phyloP scores from a whole-genome alignment of 2,888 invertebrate species.

The Bellardia pandia region DNA sequence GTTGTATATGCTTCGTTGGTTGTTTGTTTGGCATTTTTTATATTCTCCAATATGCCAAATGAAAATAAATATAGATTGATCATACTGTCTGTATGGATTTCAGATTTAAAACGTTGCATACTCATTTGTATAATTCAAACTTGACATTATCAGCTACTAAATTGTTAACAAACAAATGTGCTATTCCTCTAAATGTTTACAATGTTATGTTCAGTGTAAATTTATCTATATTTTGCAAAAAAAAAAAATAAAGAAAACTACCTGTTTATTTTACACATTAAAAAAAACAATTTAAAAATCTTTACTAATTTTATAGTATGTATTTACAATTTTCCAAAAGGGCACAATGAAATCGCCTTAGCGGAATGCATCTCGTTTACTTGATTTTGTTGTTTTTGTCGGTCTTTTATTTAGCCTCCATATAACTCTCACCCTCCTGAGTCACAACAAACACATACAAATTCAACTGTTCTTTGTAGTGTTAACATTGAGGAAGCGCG shows the following conservation, averaged over 20 bases:
- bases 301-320: background rate
- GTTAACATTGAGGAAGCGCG: conserved; percentile 41
- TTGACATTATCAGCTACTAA: background rate
- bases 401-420: conserved; percentile 23
- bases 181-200: no score
- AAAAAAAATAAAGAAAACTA: no score
- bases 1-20: conserved; percentile 13
- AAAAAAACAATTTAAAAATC: no score
- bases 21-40: conserved; percentile 10
- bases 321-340: background rate
- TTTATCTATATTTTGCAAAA: no score
- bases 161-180: background rate
- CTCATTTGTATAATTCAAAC: background rate
- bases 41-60: background rate
- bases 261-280: no score
- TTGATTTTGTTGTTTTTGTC: conserved; percentile 10
- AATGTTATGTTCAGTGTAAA: no score
- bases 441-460: conserved; percentile 7
- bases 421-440: background rate
- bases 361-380: background rate
- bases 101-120: background rate
- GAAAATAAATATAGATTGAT: conserved; percentile 10
- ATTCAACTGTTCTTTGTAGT: conserved; percentile 29
- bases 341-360: background rate
- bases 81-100: background rate